Base-by-base conservation (phyloP, 2,797 vertebrate species). In the Microcaecilia unicolor region DNA sequence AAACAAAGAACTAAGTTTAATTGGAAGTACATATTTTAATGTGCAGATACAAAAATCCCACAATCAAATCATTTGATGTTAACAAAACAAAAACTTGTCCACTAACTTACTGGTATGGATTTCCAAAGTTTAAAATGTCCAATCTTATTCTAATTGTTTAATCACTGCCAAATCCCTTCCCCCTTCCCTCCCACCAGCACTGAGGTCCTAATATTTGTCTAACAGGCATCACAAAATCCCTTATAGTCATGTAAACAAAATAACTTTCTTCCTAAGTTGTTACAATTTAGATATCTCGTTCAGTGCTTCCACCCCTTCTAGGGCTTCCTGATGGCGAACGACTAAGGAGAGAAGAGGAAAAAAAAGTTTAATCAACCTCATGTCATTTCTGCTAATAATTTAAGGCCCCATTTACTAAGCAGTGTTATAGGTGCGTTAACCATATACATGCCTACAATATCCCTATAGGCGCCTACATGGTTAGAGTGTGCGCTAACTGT, bases 211-310 rank as follows among this genome's bases (percentile, higher is more conserved):
- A 76, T 65, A 78, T 65, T 74, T 80, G 69, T 54, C 24, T 52
- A 32, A 73, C 64, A 75, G 60, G 78, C 71, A 69, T 59, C 71
- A 80, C 71, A 70, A 74, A 74, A 74, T 82, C 78, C 80, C 81
- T 77, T 78, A 72, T n/a, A n/a, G n/a, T n/a, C n/a, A n/a, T 74
- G 78, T 80, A 81, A 78, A 74, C 74, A 78, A 81, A 81, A 74
- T 70, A 71, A 49, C 55, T 78, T 78, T 71, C 44, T 73, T 75
- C 76, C 70, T 71, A 80, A 74, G 69, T 66, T 56, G 61, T 38
- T 54, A 39, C 64, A 58, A 44, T 72, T 82, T 73, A 89, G 72
- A 85, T 77, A 51, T 86, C 75, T 78, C 80, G 78, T 63, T 82
- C 80, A 59, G 84, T 78, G 63, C 82, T 88, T 54, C 76, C 74